These are phyloP conservation scores for Lissocephala sabroskyi DNA, from an alignment of 2,888 invertebrate species.

Conservation along the genomic window DNA sequence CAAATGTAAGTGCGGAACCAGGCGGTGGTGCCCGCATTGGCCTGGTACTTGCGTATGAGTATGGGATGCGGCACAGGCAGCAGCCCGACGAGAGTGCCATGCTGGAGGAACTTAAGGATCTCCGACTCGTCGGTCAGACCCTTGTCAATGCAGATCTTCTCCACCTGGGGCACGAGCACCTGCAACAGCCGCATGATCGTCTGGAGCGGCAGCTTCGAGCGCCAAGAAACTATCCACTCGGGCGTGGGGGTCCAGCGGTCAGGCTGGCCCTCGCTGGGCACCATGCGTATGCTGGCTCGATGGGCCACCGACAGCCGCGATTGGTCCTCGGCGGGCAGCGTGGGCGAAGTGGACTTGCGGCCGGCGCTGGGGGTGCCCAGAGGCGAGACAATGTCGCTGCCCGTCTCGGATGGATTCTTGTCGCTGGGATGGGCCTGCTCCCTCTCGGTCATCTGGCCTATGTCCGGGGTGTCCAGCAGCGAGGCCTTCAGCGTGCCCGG, in stretches of 20 bases:
- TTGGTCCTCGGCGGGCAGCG: slow-evolving; percentile 35
- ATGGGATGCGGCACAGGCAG: slow-evolving; percentile 99
- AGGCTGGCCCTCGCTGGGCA: slow-evolving; percentile 52
- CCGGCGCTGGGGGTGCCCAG: slow-evolving; percentile 26
- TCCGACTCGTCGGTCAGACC: slow-evolving; percentile 99
- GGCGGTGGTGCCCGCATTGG: slow-evolving; percentile 97
- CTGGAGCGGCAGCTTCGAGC: slow-evolving; percentile 96
- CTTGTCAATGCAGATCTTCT: slow-evolving; percentile 99
- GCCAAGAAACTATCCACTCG: slow-evolving; percentile 97
- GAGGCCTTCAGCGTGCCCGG: slow-evolving; percentile 94
- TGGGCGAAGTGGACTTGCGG: slow-evolving; percentile 39
- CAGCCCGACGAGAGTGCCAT: slow-evolving; percentile 97
- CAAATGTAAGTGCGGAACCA: slow-evolving; percentile 99
- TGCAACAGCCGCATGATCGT: slow-evolving; percentile 99
- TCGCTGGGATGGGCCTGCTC: slow-evolving; percentile 87
- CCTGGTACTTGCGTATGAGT: slow-evolving; percentile 98
- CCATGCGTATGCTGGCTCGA: slow-evolving; percentile 79
- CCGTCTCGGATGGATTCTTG: slow-evolving; percentile 40
- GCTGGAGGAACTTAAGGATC: slow-evolving; percentile 98
- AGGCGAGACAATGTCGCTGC: slow-evolving; percentile 42
- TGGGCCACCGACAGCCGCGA: slow-evolving; percentile 70
- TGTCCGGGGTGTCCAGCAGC: slow-evolving; percentile 91
- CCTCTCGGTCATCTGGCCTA: slow-evolving; percentile 92
- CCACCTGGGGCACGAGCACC: slow-evolving; percentile 99
- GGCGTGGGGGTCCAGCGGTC: slow-evolving; percentile 89